Base-by-base conservation (phyloP, 2,888 invertebrate species). In the Clanis bilineata region DNA sequence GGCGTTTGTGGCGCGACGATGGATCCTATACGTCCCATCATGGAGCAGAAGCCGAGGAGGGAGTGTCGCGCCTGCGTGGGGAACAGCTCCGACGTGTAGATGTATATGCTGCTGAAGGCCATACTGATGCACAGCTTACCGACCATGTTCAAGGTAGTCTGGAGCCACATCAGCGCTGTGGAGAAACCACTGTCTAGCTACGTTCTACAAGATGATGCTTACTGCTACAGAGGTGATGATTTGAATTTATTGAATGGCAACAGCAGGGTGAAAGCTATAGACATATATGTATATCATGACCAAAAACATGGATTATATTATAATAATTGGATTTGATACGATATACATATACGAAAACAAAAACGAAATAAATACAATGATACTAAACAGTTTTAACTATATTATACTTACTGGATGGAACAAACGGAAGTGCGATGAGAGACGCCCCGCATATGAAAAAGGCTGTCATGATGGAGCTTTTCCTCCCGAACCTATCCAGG, bases 1-100 rank as follows among this genome's bases (percentile, higher is more conserved):
- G 95, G 95, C 12, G 95, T 95, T 80, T 95, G 95, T 12, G 95
- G 95, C 1, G 95, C 94, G 25, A 95, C 79, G 73, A 95, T 92
- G 3, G 94, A 94, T 0, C 95, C 95, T 38, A 95, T 87, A 59
- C 95, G 85, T 56, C 95, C 95, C 47, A 93, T 83, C 93, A 95
- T 95, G 55, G 95, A 95, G 83, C 95, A 95, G 32, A 89, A 78
- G 0, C 94, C 94, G 68, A 95, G 91, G 68, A 95, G 80, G 9
- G 93, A 93, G 74, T 95, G 95, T 25, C 95, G 86, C 55, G 94
- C 83, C 36, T 88, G 87, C 6, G 95, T 95, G 0, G 95, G 95
- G 81, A 95, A 95, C 81, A 95, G 87, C 87, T 95, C 95, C 41
- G 95, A 93, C 0, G 95, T 95, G 79, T 95, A 91, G 68, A 91